phyloP scores from a whole-genome alignment of 2,113 vertebrate species.

The Indicator maculatus region DNA sequence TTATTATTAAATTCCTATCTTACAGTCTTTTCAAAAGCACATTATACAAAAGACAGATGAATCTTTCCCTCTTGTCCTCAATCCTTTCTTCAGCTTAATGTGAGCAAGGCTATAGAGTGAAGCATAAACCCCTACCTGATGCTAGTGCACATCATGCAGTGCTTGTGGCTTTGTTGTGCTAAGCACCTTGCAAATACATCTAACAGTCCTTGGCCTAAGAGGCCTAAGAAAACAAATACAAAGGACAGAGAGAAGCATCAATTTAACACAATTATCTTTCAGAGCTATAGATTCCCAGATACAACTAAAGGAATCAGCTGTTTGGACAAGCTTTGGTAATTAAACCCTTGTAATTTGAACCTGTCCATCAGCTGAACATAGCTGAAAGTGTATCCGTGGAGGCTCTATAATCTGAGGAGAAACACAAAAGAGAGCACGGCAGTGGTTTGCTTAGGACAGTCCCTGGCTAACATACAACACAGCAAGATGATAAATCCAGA shows the following conservation, averaged over 20 bases:
- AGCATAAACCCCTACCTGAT: background rate
- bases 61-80: background rate
- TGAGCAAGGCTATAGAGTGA: background rate
- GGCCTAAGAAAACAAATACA: background rate
- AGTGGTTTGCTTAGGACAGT: background rate
- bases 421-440: background rate
- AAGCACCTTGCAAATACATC: background rate
- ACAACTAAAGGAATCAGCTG: background rate
- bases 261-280: background rate
- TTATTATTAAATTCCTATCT: background rate
- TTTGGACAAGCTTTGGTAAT: background rate
- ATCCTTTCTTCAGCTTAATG: background rate
- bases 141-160: background rate
- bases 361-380: background rate
- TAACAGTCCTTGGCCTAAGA: background rate
- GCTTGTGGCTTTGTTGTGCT: background rate
- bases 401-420: background rate
- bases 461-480: background rate
- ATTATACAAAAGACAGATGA: background rate
- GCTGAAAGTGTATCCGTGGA: background rate
- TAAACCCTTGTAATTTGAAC: background rate
- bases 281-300: background rate
- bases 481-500: background rate
- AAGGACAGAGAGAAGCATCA: background rate
- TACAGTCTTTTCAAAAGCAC: background rate